Base-by-base conservation (phyloP, 1,140 invertebrate species). In the Nebria ingens region DNA sequence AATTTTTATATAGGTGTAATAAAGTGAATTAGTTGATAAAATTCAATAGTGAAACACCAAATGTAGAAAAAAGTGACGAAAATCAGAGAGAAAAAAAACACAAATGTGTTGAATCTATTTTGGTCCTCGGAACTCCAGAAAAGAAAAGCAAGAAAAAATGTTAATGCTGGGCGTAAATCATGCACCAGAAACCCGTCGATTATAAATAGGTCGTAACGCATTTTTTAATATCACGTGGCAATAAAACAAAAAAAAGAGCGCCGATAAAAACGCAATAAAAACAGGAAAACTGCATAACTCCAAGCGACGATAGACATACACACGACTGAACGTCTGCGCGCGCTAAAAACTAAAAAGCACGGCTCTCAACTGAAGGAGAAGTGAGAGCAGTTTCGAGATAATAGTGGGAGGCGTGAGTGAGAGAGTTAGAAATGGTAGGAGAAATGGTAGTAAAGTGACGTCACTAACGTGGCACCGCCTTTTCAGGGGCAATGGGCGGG, bases 401-500 rank as follows among this genome's bases (percentile, higher is more conserved):
- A n/a, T n/a, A n/a, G n/a, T n/a, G n/a, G n/a, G n/a, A n/a, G n/a
- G 13, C 50, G 21, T 11, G 23, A 34, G n/a, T 20, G 51, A 56
- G 62, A 62, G 58, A 58, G 61, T 59, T n/a, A n/a, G n/a, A n/a
- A n/a, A 60, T 45, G 40, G 49, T 56, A 52, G 57, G 57, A 21
- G 53, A 54, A 54, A 23, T 42, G 56, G 40, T 53, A 40, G 51
- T 42, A 38, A 52, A 58, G 34, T 58, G 54, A 58, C 61, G 57
- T 58, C 57, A 58, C 45, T 19, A 29, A 17, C 22, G 59, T 53
- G 20, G 64, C 56, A 62, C 64, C 66, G 67, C 66, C 67, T 68
- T 59, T 64, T 55, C 59, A 56, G 55, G 59, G 59, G 58, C 59
- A 64, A 66, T 68, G 67, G 68, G 68, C 68, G 68, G 68, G 67